Evolutionary conservation across 2,888 invertebrate genomes (phyloP), one percentile per base, ranked within the genome.

Genomic region (Lingula anatina): DNA sequence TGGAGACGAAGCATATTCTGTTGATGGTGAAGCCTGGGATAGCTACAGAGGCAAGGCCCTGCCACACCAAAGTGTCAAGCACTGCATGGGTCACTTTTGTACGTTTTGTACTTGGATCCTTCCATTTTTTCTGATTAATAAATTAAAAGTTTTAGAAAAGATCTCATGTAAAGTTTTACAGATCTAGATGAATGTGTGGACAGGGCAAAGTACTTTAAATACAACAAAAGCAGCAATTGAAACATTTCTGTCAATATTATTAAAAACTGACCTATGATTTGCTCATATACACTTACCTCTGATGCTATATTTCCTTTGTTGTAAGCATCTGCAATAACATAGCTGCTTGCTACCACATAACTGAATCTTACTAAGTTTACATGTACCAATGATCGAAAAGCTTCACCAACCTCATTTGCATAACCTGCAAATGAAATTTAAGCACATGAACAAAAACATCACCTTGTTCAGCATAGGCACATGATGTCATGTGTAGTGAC

Each of bases 381-480:
- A 21, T 86, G 85, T 36, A 93, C 84, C 47, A 90, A 77, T 1
- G 87, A 83, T 28, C 96, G 83, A 76, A 96, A 93, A 3, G 95
- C 85, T 80, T 97, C 96, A 0, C 96, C 96, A 3, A 96, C 86
- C 80, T 97, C 96, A 73, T 97, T 97, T 27, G 93, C 85, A 74
- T 97, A 97, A 46, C 96, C 95, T 95, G 77, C 24, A 65, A 56
- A 46, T 44, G 9, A 31, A 31, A 12, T 31, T 18, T 7, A 21
- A 45, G 35, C n/a, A n/a, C n/a, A n/a, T n/a, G n/a, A n/a, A n/a
- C n/a, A n/a, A n/a, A n/a, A n/a, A n/a, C n/a, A n/a, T n/a, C n/a
- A n/a, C n/a, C n/a, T n/a, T n/a, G n/a, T n/a, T n/a, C n/a, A n/a
- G n/a, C n/a, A n/a, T n/a, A n/a, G n/a, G n/a, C n/a, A n/a, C n/a